Percentiles rank a stretch among this genome's conserved stretches.
These are phyloP conservation scores for Neotragus pygmaeus DNA, from an alignment of 2,113 vertebrate species.

Conservation along the genomic window DNA sequence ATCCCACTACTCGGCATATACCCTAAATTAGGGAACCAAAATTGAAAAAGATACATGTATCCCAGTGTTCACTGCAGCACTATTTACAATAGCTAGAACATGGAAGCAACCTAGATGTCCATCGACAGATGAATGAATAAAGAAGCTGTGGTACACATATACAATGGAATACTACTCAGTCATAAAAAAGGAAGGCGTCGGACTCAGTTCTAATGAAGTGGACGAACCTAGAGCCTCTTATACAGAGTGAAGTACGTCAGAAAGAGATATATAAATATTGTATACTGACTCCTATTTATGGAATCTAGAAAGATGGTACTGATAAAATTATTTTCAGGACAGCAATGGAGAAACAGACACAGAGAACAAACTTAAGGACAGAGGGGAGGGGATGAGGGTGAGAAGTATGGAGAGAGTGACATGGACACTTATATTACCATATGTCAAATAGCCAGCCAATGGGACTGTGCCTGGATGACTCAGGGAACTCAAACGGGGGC, in stretches of 20 bases:
- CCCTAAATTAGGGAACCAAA: not conserved
- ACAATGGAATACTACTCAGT: not conserved
- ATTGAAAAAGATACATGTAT: not conserved
- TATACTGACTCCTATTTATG: not conserved
- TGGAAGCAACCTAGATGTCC: not conserved
- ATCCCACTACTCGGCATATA: not conserved
- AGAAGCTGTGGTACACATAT: not conserved
- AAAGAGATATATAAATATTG: not conserved
- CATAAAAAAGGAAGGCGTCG: not conserved
- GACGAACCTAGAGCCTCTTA: not conserved
- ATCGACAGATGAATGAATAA: not conserved
- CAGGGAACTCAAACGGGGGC: not conserved
- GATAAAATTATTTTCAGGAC: not conserved
- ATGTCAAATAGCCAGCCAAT: not conserved
- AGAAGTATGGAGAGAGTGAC: not conserved
- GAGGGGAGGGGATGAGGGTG: not conserved
- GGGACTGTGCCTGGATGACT: not conserved
- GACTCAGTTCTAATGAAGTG: not conserved
- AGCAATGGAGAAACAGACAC: not conserved
- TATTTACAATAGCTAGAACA: not conserved
- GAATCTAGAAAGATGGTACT: not conserved
- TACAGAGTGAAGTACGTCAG: not conserved
- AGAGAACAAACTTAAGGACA: not conserved
- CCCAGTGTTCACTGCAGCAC: not conserved
- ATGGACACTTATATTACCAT: not conserved